Evolutionary conservation across 2,113 vertebrate genomes (phyloP).

Genomic region (Lampris megalopsis): DNA sequence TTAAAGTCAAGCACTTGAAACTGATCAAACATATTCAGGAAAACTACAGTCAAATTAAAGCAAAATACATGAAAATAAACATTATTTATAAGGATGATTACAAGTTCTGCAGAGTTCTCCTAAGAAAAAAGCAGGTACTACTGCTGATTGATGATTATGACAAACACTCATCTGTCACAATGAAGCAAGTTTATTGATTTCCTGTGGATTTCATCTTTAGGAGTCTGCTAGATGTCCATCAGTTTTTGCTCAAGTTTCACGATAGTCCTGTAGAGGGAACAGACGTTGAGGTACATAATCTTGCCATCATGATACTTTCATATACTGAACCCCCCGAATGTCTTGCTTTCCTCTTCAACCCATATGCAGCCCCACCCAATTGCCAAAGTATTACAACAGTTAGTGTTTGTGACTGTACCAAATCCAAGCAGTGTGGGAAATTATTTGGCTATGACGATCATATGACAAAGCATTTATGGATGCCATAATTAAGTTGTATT

Average conservation of each 20-base stretch:
- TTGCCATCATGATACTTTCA: not conserved
- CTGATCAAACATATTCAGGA: slow-evolving; percentile 21
- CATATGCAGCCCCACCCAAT: not conserved
- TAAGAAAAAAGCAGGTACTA: slow-evolving; percentile 22
- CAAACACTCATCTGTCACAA: slow-evolving; percentile 18
- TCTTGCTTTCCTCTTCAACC: too few relatives aligned
- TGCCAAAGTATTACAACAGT: slow-evolving; percentile 29
- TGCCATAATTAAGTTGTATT: not conserved
- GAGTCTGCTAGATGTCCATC: not conserved
- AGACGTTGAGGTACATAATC: not conserved
- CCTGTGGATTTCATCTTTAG: slow-evolving; percentile 22
- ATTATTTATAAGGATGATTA: slow-evolving; percentile 65
- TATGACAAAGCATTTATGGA: not conserved
- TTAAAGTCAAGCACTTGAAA: slow-evolving; percentile 27
- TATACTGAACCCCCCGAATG: too few relatives aligned
- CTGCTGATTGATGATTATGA: slow-evolving; percentile 18
- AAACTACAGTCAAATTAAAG: slow-evolving; percentile 41
- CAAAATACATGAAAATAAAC: slow-evolving; percentile 55
- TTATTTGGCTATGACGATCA: not conserved
- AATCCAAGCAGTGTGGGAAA: not conserved
- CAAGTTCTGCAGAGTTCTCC: slow-evolving; percentile 42
- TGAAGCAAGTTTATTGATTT: slow-evolving; percentile 52
- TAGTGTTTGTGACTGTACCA: not conserved
- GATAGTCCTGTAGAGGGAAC: slow-evolving; percentile 68
- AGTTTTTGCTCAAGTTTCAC: slow-evolving; percentile 46